Evolutionary conservation across 30 jellyfish, hydroid and myxozoan genomes (phyloP).

Genomic region (Sanderia malayensis): DNA sequence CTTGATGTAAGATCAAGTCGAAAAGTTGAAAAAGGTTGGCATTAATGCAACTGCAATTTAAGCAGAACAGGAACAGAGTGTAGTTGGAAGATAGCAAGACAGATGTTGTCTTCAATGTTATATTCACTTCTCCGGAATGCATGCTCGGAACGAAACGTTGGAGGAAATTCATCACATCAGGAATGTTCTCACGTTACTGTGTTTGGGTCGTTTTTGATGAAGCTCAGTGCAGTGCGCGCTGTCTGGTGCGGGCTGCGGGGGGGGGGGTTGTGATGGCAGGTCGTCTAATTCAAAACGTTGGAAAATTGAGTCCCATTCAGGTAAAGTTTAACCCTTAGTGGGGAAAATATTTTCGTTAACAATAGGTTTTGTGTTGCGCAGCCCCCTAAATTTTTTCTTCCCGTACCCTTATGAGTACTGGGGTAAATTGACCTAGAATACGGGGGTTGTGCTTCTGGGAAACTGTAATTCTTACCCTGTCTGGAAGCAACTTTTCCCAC

Average conservation of each 20-base stretch:
- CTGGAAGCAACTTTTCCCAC: neutral
- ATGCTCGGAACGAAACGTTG: neutral
- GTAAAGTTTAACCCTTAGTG: neutral
- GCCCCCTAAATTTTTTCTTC: neutral
- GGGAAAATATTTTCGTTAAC: neutral
- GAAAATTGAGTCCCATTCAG: neutral
- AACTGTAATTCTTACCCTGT: neutral
- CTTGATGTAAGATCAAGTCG: neutral
- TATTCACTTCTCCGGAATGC: slow-evolving; percentile 1
- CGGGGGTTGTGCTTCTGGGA: neutral
- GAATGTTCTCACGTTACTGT: neutral
- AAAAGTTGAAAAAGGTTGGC: slow-evolving; percentile 1
- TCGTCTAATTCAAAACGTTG: neutral
- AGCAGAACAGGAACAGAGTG: neutral
- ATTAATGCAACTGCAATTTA: neutral
- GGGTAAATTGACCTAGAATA: neutral
- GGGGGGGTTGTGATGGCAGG: too few species aligned
- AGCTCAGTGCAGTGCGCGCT: neutral
- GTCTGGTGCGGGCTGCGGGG: neutral
- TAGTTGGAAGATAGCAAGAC: neutral
- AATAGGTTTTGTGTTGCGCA: slow-evolving; percentile 1
- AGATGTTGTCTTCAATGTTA: neutral
- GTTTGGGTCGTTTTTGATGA: neutral
- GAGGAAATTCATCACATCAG: slow-evolving; percentile 1
- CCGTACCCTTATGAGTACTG: neutral